Percentiles rank a stretch among this genome's conserved stretches.
phyloP scores from a whole-genome alignment of 2,888 invertebrate genomes.

The Cetonia aurata region DNA sequence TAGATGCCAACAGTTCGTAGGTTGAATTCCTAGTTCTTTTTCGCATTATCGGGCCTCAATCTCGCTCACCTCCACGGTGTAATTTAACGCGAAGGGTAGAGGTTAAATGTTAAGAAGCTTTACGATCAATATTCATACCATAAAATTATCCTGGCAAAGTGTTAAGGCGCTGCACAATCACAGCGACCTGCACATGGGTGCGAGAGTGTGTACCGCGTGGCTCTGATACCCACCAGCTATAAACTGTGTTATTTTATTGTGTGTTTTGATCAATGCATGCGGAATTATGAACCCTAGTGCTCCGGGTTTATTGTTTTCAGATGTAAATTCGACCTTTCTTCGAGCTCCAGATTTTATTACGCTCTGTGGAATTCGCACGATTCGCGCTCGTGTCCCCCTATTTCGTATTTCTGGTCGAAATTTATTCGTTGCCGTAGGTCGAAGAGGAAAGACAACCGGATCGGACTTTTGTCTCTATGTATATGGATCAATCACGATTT shows the following conservation, averaged over 20 bases:
- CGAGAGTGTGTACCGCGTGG: constrained; percentile 20
- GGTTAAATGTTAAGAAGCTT: constrained; percentile 47
- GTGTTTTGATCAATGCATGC: constrained; percentile 41
- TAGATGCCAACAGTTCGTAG: constrained; percentile 50
- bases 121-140: constrained; percentile 45
- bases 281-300: constrained; percentile 43
- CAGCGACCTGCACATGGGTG: constrained; percentile 22
- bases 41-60: constrained; percentile 47
- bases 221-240: constrained; percentile 25
- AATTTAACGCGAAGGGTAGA: constrained; percentile 44
- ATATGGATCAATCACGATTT: constrained; percentile 38
- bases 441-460: constrained; percentile 22
- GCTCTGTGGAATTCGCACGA: constrained; percentile 40
- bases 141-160: constrained; percentile 44
- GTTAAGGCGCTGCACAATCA: constrained; percentile 39
- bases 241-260: constrained; percentile 37
- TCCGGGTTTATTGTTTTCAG: constrained; percentile 38
- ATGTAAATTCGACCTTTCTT: constrained; percentile 37
- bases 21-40: constrained; percentile 49
- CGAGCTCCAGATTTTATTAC: constrained; percentile 40
- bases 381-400: constrained; percentile 30
- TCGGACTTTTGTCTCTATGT: constrained; percentile 28
- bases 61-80: constrained; percentile 42
- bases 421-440: constrained; percentile 34
- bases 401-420: constrained; percentile 36